Base-by-base conservation (phyloP, 2,113 vertebrate genomes). In the Pungitius pungitius region DNA sequence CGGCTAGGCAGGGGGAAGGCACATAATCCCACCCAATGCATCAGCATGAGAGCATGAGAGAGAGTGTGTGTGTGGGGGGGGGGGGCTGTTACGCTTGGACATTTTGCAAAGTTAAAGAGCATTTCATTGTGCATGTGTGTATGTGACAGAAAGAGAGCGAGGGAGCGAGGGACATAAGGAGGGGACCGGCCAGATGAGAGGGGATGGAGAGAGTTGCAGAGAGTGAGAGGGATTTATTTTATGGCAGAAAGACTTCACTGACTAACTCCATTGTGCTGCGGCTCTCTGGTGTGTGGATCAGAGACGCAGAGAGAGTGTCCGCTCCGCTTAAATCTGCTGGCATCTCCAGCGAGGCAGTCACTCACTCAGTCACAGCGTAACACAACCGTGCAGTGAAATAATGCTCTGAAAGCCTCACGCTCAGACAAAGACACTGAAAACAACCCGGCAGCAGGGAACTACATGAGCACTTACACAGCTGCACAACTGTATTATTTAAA, bases 11-110 rank as follows among this genome's bases (percentile, higher is more conserved):
- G 78, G 79, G 77, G 73, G 66, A 77, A 71, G 17, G 59, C n/a
- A 33, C 86, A 84, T 93, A 93, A 93, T 93, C 92, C 91, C 80
- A 70, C 69, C 56, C 73, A 85, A 78, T 78, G 81, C 86, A 91
- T 90, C 83, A 81, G 73, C 79, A 85, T 77, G 84, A 87, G 84
- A 73, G 78, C 75, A 51, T 55, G 51, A 61, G 65, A 75, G 69
- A 81, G 76, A 30, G 54, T 20, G n/a, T 17, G 47, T 45, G 18
- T 55, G 57, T 3, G 40, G 30, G 30, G 33, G 51, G 11, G 65
- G 67, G 47, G 56, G 68, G 78, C 60, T 75, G 85, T 77, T 73
- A 70, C 73, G 35, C 85, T 77, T 62, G 54, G 72, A 86, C 78
- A 84, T 88, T 89, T 78, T 81, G 66, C 74, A 73, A 88, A 90